Conservation (phyloP, 2,113 vertebrate species). For the Pygathrix nemaeus region DNA sequence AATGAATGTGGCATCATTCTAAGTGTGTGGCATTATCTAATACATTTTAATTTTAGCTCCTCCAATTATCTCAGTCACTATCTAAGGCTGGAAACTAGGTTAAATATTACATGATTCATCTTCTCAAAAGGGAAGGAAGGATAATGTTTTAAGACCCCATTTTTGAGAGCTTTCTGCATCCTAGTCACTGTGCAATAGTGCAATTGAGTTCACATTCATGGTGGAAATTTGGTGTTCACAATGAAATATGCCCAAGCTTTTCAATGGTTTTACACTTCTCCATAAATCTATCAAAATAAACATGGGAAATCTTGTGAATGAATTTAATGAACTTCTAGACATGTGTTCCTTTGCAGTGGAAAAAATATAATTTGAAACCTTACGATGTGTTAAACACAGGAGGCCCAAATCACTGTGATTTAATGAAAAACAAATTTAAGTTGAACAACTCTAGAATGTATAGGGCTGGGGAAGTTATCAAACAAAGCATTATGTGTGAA, state of each 20-base stretch:
- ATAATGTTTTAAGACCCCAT: neutral
- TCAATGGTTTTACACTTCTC: neutral
- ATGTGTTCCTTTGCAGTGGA: neutral
- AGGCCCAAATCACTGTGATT: neutral
- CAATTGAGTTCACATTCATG: neutral
- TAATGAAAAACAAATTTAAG: constrained; percentile 37
- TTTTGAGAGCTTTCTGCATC: neutral
- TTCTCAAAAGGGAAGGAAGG: constrained; percentile 2
- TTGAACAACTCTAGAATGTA: constrained; percentile 7
- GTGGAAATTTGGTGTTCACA: neutral
- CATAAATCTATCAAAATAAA: neutral
- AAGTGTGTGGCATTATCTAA: neutral
- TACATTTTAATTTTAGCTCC: constrained; percentile 9
- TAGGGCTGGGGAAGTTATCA: constrained; percentile 1
- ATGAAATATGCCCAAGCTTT: neutral
- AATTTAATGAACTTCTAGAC: neutral
- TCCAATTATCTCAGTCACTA: neutral
- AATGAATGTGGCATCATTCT: neutral
- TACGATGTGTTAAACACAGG: constrained; percentile 7
- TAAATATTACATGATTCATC: neutral
- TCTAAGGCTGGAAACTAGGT: neutral
- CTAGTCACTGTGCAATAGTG: neutral
- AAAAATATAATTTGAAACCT: neutral
- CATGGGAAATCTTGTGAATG: neutral
- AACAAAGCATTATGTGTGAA: constrained; percentile 38